Percentiles rank a stretch among this genome's conserved stretches.
phyloP scores from a whole-genome alignment of 2,888 invertebrate species.

The Orthosia gothica region DNA sequence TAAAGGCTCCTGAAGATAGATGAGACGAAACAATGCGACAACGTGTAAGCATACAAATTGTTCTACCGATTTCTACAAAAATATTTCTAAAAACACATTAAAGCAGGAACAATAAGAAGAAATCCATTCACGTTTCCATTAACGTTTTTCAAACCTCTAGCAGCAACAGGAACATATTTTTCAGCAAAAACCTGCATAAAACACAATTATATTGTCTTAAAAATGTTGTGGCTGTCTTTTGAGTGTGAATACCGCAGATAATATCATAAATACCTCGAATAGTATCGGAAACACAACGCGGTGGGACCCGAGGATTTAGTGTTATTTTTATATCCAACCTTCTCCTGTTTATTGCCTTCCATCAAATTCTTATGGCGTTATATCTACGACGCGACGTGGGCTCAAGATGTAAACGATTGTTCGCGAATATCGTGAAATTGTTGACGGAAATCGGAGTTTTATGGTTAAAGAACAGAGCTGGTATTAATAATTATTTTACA shows the following conservation, averaged over 20 bases:
- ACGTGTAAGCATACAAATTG: background rate
- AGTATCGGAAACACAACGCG: conserved; percentile 27
- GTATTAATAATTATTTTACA: background rate
- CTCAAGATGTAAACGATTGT: conserved; percentile 7
- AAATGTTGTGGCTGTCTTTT: conserved; percentile 1
- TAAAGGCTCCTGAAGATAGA: background rate
- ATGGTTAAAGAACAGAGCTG: background rate
- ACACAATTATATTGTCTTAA: conserved; percentile 12
- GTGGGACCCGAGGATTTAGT: conserved; percentile 44
- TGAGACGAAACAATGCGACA: background rate
- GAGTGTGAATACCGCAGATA: conserved; percentile 23
- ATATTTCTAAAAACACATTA: no score
- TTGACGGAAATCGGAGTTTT: conserved; percentile 7
- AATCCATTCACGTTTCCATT: background rate
- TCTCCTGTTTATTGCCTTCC: conserved; percentile 54
- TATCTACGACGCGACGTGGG: conserved; percentile 28
- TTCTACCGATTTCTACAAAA: background rate
- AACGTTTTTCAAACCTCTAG: background rate
- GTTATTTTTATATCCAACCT: conserved; percentile 60
- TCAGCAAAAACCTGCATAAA: background rate
- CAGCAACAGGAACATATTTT: background rate
- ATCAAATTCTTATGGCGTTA: conserved; percentile 56
- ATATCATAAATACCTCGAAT: conserved; percentile 31
- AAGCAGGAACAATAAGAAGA: no score
- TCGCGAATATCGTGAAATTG: conserved; percentile 8